phyloP scores from a whole-genome alignment of 2,888 invertebrate genomes.

The Philhelius pedissequus region DNA sequence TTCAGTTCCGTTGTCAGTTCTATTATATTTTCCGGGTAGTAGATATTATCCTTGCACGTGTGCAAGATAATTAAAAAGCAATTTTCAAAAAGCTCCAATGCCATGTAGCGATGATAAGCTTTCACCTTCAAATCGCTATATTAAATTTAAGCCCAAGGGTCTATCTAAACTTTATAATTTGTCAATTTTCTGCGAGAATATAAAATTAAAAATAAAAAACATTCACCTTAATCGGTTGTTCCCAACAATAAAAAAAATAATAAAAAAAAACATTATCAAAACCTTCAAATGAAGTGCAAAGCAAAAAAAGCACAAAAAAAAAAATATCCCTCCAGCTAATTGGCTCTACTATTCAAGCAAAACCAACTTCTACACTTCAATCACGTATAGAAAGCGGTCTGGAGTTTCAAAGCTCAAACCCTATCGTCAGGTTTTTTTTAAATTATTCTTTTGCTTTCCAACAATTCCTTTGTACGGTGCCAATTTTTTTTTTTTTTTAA shows the following conservation, averaged over 20 bases:
- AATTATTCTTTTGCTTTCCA: neutral
- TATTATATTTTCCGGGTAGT: neutral
- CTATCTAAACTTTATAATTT: neutral
- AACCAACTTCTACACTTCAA: constrained; percentile 36
- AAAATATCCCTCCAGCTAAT: constrained; percentile 39
- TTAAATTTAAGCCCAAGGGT: neutral
- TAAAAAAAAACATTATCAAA: neutral
- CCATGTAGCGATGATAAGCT: neutral
- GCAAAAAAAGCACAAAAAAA: neutral
- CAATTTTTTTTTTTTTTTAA: constrained; percentile 1
- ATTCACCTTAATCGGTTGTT: neutral
- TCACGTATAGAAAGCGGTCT: constrained; percentile 31
- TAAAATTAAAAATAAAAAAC: neutral
- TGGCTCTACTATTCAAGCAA: constrained; percentile 28
- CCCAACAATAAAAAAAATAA: neutral
- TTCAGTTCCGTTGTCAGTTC: too few relatives aligned
- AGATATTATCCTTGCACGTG: too few relatives aligned
- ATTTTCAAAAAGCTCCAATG: neutral
- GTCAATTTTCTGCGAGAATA: neutral
- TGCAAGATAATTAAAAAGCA: neutral
- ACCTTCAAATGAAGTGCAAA: neutral
- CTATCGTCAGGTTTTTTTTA: constrained; percentile 14
- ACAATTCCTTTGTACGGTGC: constrained; percentile 33
- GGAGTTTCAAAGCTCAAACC: neutral
- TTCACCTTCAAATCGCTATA: too few relatives aligned